phyloP scores from a whole-genome alignment of 2,888 invertebrate genomes.

The Rhogogaster chlorosoma region DNA sequence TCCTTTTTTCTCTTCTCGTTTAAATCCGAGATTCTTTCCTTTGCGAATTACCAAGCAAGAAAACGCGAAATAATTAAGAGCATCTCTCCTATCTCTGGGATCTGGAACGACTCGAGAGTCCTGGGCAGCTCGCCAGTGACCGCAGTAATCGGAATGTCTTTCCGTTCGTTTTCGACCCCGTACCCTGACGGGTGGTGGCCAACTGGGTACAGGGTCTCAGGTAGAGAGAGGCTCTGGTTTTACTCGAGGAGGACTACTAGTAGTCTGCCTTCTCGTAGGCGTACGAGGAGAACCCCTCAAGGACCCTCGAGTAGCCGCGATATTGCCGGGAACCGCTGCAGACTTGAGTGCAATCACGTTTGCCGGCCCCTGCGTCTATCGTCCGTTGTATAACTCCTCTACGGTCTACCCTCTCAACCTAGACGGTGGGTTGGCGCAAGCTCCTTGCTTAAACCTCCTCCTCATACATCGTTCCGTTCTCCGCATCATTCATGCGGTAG shows the following conservation, averaged over 20 bases:
- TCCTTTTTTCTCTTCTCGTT: neutral
- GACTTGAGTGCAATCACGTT: conserved; percentile 76
- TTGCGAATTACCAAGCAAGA: neutral
- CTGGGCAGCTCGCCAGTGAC: neutral
- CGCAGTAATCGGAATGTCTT: conserved; percentile 43
- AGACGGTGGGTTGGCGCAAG: conserved; percentile 20
- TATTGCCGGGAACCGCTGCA: conserved; percentile 73
- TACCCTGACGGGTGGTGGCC: neutral
- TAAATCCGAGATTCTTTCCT: neutral
- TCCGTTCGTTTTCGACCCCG: conserved; percentile 9
- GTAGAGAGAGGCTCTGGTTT: conserved; percentile 49
- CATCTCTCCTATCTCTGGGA: neutral
- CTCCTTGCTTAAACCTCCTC: conserved; percentile 39
- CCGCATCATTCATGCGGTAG: neutral
- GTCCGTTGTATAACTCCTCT: conserved; percentile 47
- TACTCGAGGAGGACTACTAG: conserved; percentile 27
- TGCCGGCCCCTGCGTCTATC: conserved; percentile 56
- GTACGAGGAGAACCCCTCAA: conserved; percentile 73
- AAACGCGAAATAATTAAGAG: neutral
- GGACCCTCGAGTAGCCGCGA: conserved; percentile 76
- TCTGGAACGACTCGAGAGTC: conserved; percentile 35
- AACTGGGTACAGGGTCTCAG: conserved; percentile 59
- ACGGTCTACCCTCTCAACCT: conserved; percentile 38
- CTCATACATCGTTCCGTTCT: neutral
- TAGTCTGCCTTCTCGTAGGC: conserved; percentile 62